These are phyloP conservation scores for Dreissena polymorpha DNA, from an alignment of 1,140 invertebrate species.

Conservation along the genomic window DNA sequence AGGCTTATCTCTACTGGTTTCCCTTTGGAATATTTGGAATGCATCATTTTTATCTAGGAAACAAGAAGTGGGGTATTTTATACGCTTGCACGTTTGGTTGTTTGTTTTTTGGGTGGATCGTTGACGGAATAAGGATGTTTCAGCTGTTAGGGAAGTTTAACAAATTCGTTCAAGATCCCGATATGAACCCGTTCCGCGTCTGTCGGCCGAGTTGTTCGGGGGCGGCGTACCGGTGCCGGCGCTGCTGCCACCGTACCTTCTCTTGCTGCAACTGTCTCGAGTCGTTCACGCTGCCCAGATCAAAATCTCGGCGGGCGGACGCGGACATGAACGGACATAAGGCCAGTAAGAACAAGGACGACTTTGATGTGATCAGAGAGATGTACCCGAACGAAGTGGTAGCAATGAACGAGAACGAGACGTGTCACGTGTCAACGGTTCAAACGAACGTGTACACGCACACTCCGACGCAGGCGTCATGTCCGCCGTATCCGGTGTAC, in stretches of 20 bases:
- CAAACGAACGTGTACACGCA: slow-evolving; percentile 10
- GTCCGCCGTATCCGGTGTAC: slow-evolving; percentile 6
- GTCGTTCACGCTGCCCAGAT: slow-evolving; percentile 35
- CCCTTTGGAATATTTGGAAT: slow-evolving; percentile 57
- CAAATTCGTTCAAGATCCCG: slow-evolving; percentile 39
- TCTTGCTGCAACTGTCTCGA: slow-evolving; percentile 23
- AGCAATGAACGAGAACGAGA: neutral
- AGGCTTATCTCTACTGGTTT: slow-evolving; percentile 55
- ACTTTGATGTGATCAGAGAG: slow-evolving; percentile 33
- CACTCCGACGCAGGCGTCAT: neutral
- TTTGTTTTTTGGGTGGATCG: slow-evolving; percentile 46
- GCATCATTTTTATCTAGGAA: slow-evolving; percentile 57
- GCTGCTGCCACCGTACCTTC: slow-evolving; percentile 17
- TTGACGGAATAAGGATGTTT: slow-evolving; percentile 43
- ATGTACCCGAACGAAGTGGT: slow-evolving; percentile 34
- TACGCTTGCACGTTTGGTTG: slow-evolving; percentile 52
- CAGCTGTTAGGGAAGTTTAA: slow-evolving; percentile 42
- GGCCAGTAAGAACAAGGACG: neutral
- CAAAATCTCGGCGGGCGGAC: neutral
- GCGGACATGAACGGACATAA: slow-evolving; percentile 9
- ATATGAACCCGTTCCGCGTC: slow-evolving; percentile 39
- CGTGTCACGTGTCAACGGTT: slow-evolving; percentile 11
- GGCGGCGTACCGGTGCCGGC: slow-evolving; percentile 32
- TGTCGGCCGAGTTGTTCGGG: slow-evolving; percentile 44
- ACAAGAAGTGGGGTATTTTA: slow-evolving; percentile 46